phyloP scores from a whole-genome alignment of 2,888 invertebrate genomes.

The Zaprionus obscuricornis region DNA sequence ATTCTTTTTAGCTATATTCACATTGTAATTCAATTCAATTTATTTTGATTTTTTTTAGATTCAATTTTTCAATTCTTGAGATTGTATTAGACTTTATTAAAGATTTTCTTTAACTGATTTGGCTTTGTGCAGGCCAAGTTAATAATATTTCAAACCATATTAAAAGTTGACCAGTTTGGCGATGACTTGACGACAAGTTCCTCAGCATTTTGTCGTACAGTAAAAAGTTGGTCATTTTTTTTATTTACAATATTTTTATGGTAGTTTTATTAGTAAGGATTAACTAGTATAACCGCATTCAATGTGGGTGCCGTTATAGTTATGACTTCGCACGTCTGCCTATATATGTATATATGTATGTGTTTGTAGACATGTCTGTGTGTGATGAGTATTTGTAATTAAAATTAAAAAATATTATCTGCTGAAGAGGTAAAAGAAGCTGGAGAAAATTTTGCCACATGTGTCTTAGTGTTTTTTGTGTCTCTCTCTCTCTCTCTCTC shows the following conservation, averaged over 20 bases:
- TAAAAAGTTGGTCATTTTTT: slow-evolving; percentile 31
- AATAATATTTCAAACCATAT: slow-evolving; percentile 50
- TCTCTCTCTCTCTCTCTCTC: no score
- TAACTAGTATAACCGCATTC: slow-evolving; percentile 49
- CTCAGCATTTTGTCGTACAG: slow-evolving; percentile 32
- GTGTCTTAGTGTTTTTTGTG: slow-evolving; percentile 7
- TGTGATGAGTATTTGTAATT: no score
- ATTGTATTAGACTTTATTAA: background rate
- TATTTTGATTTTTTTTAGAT: no score
- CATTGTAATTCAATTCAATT: no score
- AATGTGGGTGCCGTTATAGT: slow-evolving; percentile 48
- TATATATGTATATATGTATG: no score
- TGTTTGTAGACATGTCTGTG: no score
- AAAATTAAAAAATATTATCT: slow-evolving; percentile 13
- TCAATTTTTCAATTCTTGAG: no score
- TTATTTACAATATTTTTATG: no score
- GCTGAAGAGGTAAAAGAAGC: slow-evolving; percentile 31
- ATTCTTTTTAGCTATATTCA: no score
- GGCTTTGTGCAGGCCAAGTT: background rate
- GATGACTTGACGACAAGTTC: slow-evolving; percentile 38
- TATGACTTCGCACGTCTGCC: no score
- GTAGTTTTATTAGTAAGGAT: slow-evolving; percentile 29
- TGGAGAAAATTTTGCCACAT: slow-evolving; percentile 28
- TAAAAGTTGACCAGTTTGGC: slow-evolving; percentile 41
- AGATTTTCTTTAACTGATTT: background rate